A percentile compares a stretch with the other conserved stretches of the same genome.
Evolutionary conservation across 2,888 invertebrate species (phyloP).

Genomic region (Dolomedes plantarius): DNA sequence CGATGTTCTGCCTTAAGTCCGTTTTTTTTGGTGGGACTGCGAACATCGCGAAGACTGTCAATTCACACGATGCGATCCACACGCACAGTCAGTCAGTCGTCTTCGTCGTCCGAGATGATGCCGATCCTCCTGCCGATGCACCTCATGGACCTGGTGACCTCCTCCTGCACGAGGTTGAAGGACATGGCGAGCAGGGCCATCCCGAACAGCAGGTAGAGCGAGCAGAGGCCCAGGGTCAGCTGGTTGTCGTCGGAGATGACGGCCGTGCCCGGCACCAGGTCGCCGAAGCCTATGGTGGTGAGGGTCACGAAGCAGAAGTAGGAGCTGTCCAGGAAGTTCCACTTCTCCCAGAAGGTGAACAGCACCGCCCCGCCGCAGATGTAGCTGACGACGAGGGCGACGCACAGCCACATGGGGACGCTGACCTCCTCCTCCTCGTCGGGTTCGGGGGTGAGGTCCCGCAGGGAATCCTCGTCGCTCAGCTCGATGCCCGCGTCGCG

Average conservation of each 20-base stretch:
- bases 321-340: constrained; percentile 90
- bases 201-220: constrained; percentile 93
- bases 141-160: constrained; percentile 92
- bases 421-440: constrained; percentile 73
- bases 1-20: too few species aligned
- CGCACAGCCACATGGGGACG: constrained; percentile 84
- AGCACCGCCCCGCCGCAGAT: constrained; percentile 92
- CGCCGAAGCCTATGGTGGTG: constrained; percentile 96
- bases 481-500: background rate
- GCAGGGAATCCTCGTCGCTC: constrained; percentile 22
- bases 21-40: too few species aligned
- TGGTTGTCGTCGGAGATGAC: constrained; percentile 79
- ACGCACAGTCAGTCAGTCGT: too few species aligned
- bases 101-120: constrained; percentile 84
- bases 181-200: constrained; percentile 96
- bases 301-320: constrained; percentile 96
- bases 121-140: constrained; percentile 89
- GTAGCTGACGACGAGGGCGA: constrained; percentile 90
- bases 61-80: too few species aligned
- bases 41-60: too few species aligned
- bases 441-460: constrained; percentile 74
- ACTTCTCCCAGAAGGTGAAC: constrained; percentile 89
- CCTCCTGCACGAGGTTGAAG: constrained; percentile 96
- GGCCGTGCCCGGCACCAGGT: constrained; percentile 90
- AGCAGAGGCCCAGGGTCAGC: constrained; percentile 88